Percentiles rank a stretch among this genome's conserved stretches.
Conservation (phyloP, 2,113 vertebrate species). For the Microtus ochrogaster region DNA sequence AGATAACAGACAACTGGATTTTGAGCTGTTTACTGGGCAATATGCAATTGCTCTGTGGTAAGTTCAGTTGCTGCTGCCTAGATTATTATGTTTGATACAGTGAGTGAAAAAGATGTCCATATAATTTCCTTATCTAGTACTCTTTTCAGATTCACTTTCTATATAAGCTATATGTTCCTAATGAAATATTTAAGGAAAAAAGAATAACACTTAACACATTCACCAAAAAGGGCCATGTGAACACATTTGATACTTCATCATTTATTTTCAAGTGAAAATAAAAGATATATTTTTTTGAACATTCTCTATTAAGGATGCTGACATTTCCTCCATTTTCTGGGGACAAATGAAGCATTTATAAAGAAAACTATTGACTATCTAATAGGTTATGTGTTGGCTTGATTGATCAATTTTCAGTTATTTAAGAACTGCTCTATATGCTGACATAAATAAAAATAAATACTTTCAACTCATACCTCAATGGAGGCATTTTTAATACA, state of each 20-base stretch:
- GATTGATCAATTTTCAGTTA: slow-evolving; percentile 26
- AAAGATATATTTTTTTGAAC: slow-evolving; percentile 34
- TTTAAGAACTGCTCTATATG: background rate
- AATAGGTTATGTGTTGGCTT: background rate
- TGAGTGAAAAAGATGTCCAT: background rate
- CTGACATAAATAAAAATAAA: slow-evolving; percentile 22
- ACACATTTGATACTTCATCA: slow-evolving; percentile 17
- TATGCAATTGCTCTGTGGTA: background rate
- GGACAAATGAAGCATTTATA: slow-evolving; percentile 21
- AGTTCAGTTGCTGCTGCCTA: background rate
- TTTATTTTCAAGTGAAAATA: slow-evolving; percentile 55
- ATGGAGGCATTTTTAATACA: background rate
- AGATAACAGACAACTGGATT: background rate
- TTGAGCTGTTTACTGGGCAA: background rate
- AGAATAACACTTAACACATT: background rate
- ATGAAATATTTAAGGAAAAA: background rate
- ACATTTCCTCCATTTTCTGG: background rate
- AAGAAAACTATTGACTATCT: slow-evolving; percentile 18
- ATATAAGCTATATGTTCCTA: slow-evolving; percentile 17
- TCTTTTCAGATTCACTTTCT: background rate
- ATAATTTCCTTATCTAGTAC: slow-evolving; percentile 15
- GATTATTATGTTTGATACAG: slow-evolving; percentile 10
- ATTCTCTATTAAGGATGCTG: slow-evolving; percentile 7
- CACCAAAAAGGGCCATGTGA: background rate
- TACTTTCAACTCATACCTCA: slow-evolving; percentile 2